Conservation (phyloP, 1,140 invertebrate genomes). For the Octopus sinensis region DNA sequence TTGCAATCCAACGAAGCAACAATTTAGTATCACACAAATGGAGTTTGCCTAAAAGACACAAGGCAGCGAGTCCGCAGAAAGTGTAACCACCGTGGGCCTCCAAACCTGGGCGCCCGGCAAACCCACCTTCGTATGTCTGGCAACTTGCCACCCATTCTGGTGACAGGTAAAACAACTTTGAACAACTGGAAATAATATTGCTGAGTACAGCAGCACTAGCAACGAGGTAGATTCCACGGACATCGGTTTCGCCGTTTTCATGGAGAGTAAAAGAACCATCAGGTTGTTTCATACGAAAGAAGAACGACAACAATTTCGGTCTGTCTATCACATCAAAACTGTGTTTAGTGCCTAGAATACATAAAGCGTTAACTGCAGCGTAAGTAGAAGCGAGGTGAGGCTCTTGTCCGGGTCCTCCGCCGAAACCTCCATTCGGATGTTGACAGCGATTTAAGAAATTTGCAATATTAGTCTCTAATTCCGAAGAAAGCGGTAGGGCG, state of each 20-base stretch:
- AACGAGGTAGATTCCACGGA: constrained; percentile 89
- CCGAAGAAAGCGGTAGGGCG: constrained; percentile 63
- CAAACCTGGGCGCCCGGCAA: constrained; percentile 87
- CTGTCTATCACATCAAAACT: constrained; percentile 85
- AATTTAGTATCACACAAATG: constrained; percentile 75
- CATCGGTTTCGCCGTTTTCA: constrained; percentile 89
- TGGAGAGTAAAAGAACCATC: constrained; percentile 74
- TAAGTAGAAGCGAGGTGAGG: constrained; percentile 95
- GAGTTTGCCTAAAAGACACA: constrained; percentile 79
- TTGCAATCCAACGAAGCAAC: constrained; percentile 80
- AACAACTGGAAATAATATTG: constrained; percentile 70
- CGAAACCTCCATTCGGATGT: constrained; percentile 81
- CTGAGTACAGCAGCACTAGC: constrained; percentile 81
- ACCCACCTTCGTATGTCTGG: constrained; percentile 98
- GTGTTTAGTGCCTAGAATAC: constrained; percentile 81
- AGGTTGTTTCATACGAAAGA: background rate
- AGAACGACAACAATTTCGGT: constrained; percentile 52
- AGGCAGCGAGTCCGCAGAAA: constrained; percentile 89
- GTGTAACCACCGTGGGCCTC: constrained; percentile 98
- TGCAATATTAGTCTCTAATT: constrained; percentile 59
- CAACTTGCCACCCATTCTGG: constrained; percentile 80
- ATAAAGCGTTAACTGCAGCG: constrained; percentile 89
- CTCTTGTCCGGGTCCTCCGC: constrained; percentile 86
- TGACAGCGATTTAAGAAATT: constrained; percentile 71
- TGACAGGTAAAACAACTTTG: constrained; percentile 78